phyloP scores from a whole-genome alignment of 1,140 invertebrate species.

The Antheraea pernyi region DNA sequence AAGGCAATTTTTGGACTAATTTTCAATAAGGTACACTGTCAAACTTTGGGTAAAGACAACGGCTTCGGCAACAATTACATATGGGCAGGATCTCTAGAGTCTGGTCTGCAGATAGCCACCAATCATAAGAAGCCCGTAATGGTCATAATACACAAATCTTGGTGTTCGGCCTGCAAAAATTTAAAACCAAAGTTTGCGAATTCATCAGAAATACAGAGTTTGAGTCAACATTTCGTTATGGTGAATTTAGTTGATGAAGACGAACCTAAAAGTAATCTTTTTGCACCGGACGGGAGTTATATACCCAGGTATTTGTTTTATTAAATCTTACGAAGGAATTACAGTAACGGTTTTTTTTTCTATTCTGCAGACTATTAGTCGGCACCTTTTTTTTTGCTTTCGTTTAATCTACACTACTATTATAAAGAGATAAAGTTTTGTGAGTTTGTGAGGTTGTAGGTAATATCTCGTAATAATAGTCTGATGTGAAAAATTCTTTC shows the following conservation, averaged over 20 bases:
- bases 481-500: too few species aligned
- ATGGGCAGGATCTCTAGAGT: constrained; percentile 74
- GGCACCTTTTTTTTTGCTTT: too few species aligned
- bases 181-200: constrained; percentile 80
- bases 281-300: constrained; percentile 81
- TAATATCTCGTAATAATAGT: too few species aligned
- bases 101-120: constrained; percentile 69
- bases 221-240: constrained; percentile 82
- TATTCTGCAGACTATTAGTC: too few species aligned
- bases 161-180: constrained; percentile 83
- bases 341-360: too few species aligned
- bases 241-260: constrained; percentile 81
- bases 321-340: not conserved
- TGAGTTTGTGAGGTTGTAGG: too few species aligned
- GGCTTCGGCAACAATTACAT: constrained; percentile 69
- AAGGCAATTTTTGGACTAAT: constrained; percentile 48
- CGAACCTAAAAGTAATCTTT: constrained; percentile 72
- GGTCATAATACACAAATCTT: constrained; percentile 83
- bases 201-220: constrained; percentile 76
- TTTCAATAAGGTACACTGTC: constrained; percentile 49
- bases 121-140: constrained; percentile 80
- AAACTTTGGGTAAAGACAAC: constrained; percentile 48
- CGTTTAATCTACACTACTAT: too few species aligned
- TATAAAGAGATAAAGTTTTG: too few species aligned
- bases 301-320: constrained; percentile 75